Evolutionary conservation across 2,113 vertebrate genomes (phyloP).

Genomic region (Epinephelus lanceolatus): DNA sequence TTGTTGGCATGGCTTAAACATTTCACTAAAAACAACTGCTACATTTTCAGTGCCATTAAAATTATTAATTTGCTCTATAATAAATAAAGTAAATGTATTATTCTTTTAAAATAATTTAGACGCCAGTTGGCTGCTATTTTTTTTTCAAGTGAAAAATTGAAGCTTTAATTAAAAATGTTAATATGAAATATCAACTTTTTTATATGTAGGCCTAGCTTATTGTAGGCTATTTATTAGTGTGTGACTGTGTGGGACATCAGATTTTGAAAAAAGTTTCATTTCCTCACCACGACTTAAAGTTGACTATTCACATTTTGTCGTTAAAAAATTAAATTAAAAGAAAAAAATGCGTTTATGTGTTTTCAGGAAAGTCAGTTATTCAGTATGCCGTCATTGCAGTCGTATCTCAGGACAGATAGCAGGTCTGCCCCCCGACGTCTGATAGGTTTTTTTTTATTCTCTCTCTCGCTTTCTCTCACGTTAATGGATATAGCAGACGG

Average conservation of each 20-base stretch:
- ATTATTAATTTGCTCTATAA: not conserved
- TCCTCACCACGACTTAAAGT: not conserved
- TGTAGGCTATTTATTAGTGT: not conserved
- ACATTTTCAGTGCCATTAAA: not conserved
- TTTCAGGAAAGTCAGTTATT: not conserved
- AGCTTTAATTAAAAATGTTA: too few species aligned
- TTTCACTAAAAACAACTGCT: not conserved
- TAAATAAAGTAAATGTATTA: not conserved
- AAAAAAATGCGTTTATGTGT: not conserved
- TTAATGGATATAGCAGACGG: slow-evolving; percentile 73
- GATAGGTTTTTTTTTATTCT: not conserved
- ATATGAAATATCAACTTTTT: too few species aligned
- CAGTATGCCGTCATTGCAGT: not conserved
- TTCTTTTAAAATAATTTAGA: not conserved
- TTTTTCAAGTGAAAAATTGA: not conserved
- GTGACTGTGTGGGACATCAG: too few species aligned
- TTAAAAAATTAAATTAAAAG: not conserved
- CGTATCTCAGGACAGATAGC: slow-evolving; percentile 18
- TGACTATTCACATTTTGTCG: not conserved
- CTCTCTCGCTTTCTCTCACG: not conserved
- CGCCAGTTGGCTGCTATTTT: not conserved
- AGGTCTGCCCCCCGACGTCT: slow-evolving; percentile 20
- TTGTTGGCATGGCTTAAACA: not conserved
- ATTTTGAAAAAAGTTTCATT: not conserved
- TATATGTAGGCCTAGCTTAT: too few species aligned